Percentiles rank a stretch among this genome's conserved stretches.
These are phyloP conservation scores for Pararge aegeria DNA, from an alignment of 1,140 invertebrate species.

Conservation along the genomic window DNA sequence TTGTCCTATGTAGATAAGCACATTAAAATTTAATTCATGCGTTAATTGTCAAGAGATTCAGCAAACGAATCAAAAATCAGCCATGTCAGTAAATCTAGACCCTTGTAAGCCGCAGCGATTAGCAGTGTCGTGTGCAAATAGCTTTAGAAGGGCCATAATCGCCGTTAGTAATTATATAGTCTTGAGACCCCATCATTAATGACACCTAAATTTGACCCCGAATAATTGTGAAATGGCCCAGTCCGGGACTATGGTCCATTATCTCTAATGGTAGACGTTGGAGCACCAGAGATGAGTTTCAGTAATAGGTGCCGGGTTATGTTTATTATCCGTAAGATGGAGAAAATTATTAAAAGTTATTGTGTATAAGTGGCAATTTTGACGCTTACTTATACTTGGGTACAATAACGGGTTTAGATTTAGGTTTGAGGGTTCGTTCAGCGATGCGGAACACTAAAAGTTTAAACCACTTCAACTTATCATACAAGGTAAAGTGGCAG, in stretches of 20 bases:
- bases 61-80: too few species aligned
- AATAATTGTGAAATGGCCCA: constrained; percentile 39
- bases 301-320: constrained; percentile 11
- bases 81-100: not conserved
- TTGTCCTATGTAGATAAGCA: too few species aligned
- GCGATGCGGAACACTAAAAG: too few species aligned
- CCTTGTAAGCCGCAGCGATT: not conserved
- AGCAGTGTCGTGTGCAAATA: not conserved
- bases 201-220: constrained; percentile 36
- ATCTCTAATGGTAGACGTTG: constrained; percentile 23
- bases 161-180: constrained; percentile 23
- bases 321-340: constrained; percentile 12
- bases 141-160: constrained; percentile 7
- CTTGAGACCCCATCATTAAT: constrained; percentile 25
- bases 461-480: too few species aligned
- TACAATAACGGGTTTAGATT: too few species aligned
- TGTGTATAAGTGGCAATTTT: too few species aligned
- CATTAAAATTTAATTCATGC: too few species aligned
- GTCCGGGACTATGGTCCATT: constrained; percentile 29
- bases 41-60: too few species aligned
- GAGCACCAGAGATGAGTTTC: constrained; percentile 16
- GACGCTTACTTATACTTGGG: too few species aligned
- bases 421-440: too few species aligned
- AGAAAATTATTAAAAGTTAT: not conserved
- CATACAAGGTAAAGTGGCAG: too few species aligned